phyloP scores from a whole-genome alignment of 1,140 invertebrate genomes.

The Scaptomyza pallida region DNA sequence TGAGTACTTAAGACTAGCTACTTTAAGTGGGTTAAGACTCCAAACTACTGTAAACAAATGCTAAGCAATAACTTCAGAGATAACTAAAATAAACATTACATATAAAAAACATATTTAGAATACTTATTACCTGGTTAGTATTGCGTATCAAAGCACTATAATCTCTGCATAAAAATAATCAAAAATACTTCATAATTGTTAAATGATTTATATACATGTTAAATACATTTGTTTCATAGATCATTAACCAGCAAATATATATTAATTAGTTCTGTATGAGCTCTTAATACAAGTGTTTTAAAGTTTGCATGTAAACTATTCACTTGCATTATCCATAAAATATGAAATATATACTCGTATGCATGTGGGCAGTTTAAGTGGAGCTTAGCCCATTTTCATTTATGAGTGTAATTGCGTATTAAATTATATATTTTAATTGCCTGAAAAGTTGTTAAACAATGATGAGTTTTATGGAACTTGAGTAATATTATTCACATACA shows the following conservation, averaged over 20 bases:
- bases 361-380: slow-evolving; percentile 22
- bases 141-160: background rate
- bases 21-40: slow-evolving; percentile 14
- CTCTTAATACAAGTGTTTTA: slow-evolving; percentile 12
- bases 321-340: slow-evolving; percentile 16
- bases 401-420: slow-evolving; percentile 12
- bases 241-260: slow-evolving; percentile 35
- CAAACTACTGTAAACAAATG: background rate
- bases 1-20: slow-evolving; percentile 18
- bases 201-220: slow-evolving; percentile 22
- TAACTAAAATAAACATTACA: background rate
- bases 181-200: slow-evolving; percentile 1
- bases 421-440: slow-evolving; percentile 5
- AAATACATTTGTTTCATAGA: slow-evolving; percentile 7
- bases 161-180: background rate
- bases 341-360: background rate
- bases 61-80: slow-evolving; percentile 7
- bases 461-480: background rate
- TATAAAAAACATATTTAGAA: background rate
- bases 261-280: slow-evolving; percentile 26
- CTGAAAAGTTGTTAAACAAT: background rate
- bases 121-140: background rate
- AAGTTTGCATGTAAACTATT: slow-evolving; percentile 15
- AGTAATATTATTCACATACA: too few relatives aligned
- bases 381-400: slow-evolving; percentile 11